Evolutionary conservation across 1,140 invertebrate species (phyloP).

Genomic region (Lasaia peninsularis): DNA sequence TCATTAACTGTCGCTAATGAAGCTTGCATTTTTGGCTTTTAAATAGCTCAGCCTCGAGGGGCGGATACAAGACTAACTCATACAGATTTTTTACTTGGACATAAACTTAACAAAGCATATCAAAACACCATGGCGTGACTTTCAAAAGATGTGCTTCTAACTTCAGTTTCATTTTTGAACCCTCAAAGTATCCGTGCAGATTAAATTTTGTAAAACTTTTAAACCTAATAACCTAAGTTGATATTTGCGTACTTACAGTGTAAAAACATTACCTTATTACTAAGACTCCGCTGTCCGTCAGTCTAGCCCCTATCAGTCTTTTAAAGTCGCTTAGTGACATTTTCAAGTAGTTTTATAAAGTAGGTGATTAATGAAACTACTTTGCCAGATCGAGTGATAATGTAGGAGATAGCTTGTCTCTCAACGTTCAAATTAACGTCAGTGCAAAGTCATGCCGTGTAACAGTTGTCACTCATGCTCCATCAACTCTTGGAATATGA

Average conservation of each 20-base stretch:
- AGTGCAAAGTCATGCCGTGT: constrained; percentile 62
- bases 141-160: constrained; percentile 40
- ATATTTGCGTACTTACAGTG: no score
- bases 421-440: constrained; percentile 65
- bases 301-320: no score
- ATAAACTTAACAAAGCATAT: constrained; percentile 62
- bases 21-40: constrained; percentile 72
- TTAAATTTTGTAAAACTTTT: background rate
- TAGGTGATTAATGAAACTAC: constrained; percentile 58
- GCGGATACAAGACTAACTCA: constrained; percentile 41
- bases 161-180: constrained; percentile 18
- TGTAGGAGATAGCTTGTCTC: constrained; percentile 42
- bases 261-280: no score
- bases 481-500: constrained; percentile 73
- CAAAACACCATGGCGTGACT: constrained; percentile 48
- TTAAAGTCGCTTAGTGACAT: constrained; percentile 17
- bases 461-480: constrained; percentile 72
- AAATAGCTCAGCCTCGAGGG: constrained; percentile 66
- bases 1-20: constrained; percentile 78
- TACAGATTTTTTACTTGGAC: constrained; percentile 63
- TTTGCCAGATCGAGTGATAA: constrained; percentile 61
- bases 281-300: no score
- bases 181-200: background rate
- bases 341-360: constrained; percentile 63
- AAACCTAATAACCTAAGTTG: background rate